These are phyloP conservation scores for Clarias platycephalus DNA, from an alignment of 2,797 vertebrate species.

Conservation along the genomic window DNA sequence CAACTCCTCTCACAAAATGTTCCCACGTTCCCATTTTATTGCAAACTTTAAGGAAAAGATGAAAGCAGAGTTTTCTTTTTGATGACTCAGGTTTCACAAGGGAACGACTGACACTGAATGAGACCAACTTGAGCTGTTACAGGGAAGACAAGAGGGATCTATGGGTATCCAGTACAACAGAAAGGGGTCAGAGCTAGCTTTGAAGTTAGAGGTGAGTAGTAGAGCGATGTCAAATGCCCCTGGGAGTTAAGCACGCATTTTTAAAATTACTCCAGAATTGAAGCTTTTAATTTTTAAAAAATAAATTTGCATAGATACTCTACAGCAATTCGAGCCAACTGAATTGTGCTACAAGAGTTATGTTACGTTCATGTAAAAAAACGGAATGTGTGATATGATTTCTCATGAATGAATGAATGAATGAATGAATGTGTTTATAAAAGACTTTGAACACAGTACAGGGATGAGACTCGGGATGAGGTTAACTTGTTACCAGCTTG, in stretches of 20 bases:
- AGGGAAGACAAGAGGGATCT: conserved; percentile 68
- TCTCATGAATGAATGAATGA: too few relatives aligned
- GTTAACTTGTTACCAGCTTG: too few relatives aligned
- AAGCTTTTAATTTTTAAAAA: not conserved
- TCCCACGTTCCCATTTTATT: not conserved
- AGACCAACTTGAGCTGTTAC: conserved; percentile 61
- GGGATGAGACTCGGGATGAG: too few relatives aligned
- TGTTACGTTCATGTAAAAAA: too few relatives aligned
- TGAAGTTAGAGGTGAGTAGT: conserved; percentile 66
- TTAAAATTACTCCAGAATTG: conserved; percentile 8
- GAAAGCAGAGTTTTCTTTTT: conserved; percentile 15
- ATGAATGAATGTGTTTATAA: too few relatives aligned
- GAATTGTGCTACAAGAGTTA: not conserved
- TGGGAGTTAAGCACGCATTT: conserved; percentile 27
- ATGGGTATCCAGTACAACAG: conserved; percentile 67
- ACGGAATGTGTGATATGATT: too few relatives aligned
- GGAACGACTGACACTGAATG: conserved; percentile 22
- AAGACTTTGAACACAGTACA: too few relatives aligned
- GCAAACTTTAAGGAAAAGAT: not conserved
- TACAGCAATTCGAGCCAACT: not conserved
- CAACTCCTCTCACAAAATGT: not conserved
- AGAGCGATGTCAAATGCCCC: conserved; percentile 16
- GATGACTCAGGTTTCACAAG: conserved; percentile 38
- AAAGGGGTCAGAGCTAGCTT: conserved; percentile 70
- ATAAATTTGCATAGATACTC: not conserved